phyloP scores from a whole-genome alignment of 2,888 invertebrate genomes.

The Pseudococcus longispinus region DNA sequence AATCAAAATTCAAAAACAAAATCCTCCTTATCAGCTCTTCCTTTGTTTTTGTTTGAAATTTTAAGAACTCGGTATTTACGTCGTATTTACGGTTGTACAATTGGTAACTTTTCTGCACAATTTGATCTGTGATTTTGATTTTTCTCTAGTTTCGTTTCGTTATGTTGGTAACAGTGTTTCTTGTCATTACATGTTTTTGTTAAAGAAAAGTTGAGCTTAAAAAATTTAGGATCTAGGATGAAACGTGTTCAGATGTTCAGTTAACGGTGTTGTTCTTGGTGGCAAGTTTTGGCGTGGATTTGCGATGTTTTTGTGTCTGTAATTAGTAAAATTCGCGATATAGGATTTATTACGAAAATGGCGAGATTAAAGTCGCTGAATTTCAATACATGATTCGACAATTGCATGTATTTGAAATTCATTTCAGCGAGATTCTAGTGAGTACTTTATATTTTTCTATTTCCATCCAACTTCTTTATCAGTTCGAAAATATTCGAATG shows the following conservation, averaged over 20 bases:
- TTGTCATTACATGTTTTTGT: slow-evolving; percentile 31
- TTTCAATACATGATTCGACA: slow-evolving; percentile 45
- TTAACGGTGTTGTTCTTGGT: slow-evolving; percentile 47
- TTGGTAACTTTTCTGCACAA: not conserved
- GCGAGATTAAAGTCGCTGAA: slow-evolving; percentile 38
- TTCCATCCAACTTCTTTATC: not conserved
- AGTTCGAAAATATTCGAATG: not conserved
- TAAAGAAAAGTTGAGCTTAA: slow-evolving; percentile 37
- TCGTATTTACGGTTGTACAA: not conserved
- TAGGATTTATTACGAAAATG: slow-evolving; percentile 26
- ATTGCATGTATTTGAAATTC: slow-evolving; percentile 48
- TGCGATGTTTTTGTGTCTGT: slow-evolving; percentile 20
- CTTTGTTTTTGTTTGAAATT: too few species aligned
- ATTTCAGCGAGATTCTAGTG: not conserved
- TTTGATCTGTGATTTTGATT: not conserved
- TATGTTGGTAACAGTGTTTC: slow-evolving; percentile 29
- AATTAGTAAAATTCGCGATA: slow-evolving; percentile 30
- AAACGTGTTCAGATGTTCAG: slow-evolving; percentile 51
- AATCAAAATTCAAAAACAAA: too few species aligned
- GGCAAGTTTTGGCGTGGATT: slow-evolving; percentile 30
- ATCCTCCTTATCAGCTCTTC: too few species aligned
- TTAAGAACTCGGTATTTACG: too few species aligned
- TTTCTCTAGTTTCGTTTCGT: not conserved
- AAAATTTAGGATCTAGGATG: not conserved
- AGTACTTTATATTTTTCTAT: not conserved